These are phyloP conservation scores for Gastrophysa polygoni DNA, from an alignment of 2,888 invertebrate genomes.

Conservation along the genomic window DNA sequence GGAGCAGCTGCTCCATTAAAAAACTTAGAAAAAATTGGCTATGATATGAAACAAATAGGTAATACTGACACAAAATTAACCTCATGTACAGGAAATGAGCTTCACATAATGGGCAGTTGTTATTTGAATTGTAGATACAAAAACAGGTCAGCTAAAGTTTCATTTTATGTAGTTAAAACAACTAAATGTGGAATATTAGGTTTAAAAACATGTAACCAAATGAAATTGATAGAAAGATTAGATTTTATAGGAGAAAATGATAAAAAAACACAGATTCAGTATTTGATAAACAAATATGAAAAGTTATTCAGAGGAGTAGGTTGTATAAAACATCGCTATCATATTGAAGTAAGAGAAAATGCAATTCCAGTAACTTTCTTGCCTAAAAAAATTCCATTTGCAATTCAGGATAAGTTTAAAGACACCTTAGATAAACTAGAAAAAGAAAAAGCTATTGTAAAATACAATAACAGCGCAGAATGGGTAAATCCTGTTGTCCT, in stretches of 20 bases:
- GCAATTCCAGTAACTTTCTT: no score
- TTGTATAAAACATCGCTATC: background rate
- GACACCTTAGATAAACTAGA: constrained; percentile 17
- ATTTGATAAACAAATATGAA: background rate
- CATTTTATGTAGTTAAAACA: background rate
- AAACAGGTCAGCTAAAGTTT: background rate
- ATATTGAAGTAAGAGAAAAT: no score
- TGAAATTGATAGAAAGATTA: background rate
- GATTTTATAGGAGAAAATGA: background rate
- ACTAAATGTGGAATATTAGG: background rate
- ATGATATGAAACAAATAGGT: background rate
- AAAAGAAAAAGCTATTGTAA: constrained; percentile 19
- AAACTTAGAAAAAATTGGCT: background rate
- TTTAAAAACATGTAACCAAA: background rate
- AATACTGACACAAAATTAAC: background rate
- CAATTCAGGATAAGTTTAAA: no score
- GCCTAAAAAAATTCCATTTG: no score
- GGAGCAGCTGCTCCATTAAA: background rate
- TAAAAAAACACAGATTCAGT: no score
- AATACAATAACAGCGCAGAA: constrained; percentile 18
- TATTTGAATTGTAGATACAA: background rate
- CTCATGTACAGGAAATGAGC: background rate
- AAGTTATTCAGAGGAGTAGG: background rate
- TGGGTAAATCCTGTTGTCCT: constrained; percentile 29
- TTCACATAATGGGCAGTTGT: background rate